These are phyloP conservation scores for Penaeus vannamei DNA, from an alignment of 1,140 invertebrate genomes.

Conservation along the genomic window DNA sequence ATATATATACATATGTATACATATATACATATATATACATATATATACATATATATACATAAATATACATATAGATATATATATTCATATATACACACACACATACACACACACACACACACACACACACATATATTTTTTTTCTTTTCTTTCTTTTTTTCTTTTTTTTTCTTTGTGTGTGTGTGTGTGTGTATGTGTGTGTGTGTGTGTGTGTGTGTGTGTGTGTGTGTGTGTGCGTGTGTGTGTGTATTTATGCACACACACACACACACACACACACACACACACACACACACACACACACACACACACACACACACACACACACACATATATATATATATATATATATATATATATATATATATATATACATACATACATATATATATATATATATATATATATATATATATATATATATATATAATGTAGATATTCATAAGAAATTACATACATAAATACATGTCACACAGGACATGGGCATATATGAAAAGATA, in stretches of 20 bases:
- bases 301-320: background rate
- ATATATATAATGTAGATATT: background rate
- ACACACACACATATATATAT: constrained; percentile 3
- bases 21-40: background rate
- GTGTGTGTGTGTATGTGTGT: background rate
- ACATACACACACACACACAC: background rate
- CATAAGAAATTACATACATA: background rate
- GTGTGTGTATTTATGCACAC: background rate
- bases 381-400: constrained; percentile 3
- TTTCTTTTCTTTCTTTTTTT: too few relatives aligned
- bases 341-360: background rate
- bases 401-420: background rate
- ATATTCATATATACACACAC: background rate
- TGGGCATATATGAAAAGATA: background rate
- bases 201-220: background rate
- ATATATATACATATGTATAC: background rate
- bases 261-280: background rate
- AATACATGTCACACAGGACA: background rate
- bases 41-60: background rate
- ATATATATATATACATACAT: background rate
- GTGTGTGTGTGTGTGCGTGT: background rate
- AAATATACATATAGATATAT: background rate
- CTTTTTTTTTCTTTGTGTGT: too few relatives aligned
- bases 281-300: background rate
- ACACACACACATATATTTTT: background rate